phyloP scores from a whole-genome alignment of 2,113 vertebrate genomes.

The Platichthys flesus region DNA sequence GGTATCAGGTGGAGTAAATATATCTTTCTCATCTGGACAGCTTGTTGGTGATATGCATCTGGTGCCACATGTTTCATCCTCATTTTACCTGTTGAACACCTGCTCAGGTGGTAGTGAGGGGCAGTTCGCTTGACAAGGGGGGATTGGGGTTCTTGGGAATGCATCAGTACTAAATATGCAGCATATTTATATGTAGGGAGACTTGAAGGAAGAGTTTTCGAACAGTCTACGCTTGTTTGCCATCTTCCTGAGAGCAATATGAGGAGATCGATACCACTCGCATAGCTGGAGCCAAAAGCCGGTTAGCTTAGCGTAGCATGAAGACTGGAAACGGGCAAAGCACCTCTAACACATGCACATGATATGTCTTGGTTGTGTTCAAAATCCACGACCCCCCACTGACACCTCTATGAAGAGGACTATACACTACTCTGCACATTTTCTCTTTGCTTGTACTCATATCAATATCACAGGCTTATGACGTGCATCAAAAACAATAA shows the following conservation, averaged over 20 bases:
- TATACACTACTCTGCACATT: too few relatives aligned
- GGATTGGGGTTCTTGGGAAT: not conserved
- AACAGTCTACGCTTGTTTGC: not conserved
- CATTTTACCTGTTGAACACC: not conserved
- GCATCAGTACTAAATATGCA: not conserved
- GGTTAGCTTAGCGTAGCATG: slow-evolving; percentile 21
- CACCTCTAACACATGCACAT: not conserved
- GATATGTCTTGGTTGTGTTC: not conserved
- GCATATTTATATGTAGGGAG: slow-evolving; percentile 6
- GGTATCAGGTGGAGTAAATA: too few relatives aligned
- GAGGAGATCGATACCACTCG: not conserved
- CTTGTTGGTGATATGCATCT: too few relatives aligned
- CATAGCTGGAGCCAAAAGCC: not conserved
- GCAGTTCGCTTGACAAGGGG: not conserved
- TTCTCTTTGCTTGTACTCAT: too few relatives aligned
- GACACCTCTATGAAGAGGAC: too few relatives aligned
- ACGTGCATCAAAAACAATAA: too few relatives aligned
- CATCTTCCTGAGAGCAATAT: not conserved
- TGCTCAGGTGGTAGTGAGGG: slow-evolving; percentile 22
- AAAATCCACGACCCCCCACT: not conserved
- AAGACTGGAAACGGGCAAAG: not conserved
- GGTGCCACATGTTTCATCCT: too few relatives aligned
- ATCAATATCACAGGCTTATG: too few relatives aligned
- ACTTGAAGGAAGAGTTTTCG: not conserved
- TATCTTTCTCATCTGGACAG: too few relatives aligned